Base-by-base conservation (phyloP, 2,888 invertebrate genomes). In the Petrolisthes cinctipes region DNA sequence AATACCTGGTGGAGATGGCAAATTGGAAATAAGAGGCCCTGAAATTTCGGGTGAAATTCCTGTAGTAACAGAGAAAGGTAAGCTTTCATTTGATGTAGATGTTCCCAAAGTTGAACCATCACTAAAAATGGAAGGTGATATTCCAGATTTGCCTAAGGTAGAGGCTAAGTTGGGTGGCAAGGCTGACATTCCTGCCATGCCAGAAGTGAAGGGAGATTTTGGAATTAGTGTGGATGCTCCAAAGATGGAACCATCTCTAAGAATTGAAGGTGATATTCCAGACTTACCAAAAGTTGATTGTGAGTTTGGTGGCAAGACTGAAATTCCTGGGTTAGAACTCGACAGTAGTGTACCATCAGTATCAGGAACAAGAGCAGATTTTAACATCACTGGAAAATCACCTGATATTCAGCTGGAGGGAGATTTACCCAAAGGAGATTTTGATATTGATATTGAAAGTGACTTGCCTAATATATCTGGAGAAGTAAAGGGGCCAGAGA, bases 221-320 rank as follows among this genome's bases (percentile, higher is more conserved):
- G 82, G 51, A 7, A 75, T 78, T n/a, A 66, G 53, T 51, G 76
- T 66, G 9, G 78, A 23, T n/a, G 84, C n/a, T 66, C 11, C 23
- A 5, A 86, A 86, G 54, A 11, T 81, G 37, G 80, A 86, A 37
- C 80, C 85, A 68, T 20, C 51, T 14, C 51, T 86, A 14, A 83
- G 56, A 54, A 79, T 83, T 37, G 86, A 82, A 73, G 86, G 79
- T 53, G 71, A 86, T 56, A 78, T 79, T 56, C 86, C 83, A 53
- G 86, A 86, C 23, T 37, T 86, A 53, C 86, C 86, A 1, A 83
- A 83, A 71, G 83, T 86, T n/a, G 86, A 86, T 79, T 66, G 79
- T 4, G 76, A 86, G 51, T 11, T 86, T 4, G 85, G 85, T 57
- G 85, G 85, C 4, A 85, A 37, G 51, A 68, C 66, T 14, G 79